Base-by-base conservation (phyloP, 2,888 invertebrate species). In the Acanthosoma haemorrhoidale region DNA sequence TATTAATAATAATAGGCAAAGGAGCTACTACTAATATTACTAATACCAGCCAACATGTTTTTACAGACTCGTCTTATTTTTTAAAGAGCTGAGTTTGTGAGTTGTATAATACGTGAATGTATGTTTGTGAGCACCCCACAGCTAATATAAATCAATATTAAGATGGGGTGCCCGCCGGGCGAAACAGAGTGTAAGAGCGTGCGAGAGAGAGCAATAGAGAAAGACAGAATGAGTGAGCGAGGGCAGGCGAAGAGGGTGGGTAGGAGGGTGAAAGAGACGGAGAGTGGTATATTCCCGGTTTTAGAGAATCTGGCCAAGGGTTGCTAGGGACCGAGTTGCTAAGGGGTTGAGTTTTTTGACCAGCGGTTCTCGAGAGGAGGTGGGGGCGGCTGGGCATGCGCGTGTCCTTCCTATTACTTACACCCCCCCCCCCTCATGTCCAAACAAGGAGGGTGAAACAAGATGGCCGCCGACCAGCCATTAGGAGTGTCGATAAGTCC, bases 391-490 rank as follows among this genome's bases (percentile, higher is more conserved):
- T 68, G 71, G 59, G 60, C 57, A 63, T 60, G 74, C 74, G 73
- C 74, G 72, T 72, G 74, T 72, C 68, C 70, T 69, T 64, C 66
- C 69, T 68, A 68, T 68, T 72, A 70, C 64, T 43, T 57, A 68
- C 70, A 68, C 68, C 71, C 63, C 39, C 68, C 25, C 63, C 60
- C 69, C 68, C 67, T 43, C 69, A 25, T 57, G 51, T 57, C 64
- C 66, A 70, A 41, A 66, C 38, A 57, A 39, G 70, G 68, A 59
- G 31, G 58, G 43, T 32, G 41, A 69, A 69, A 69, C 71, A 74
- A 74, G 73, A 74, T 74, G 74, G 74, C 74, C 73, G 74, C 70
- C 57, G 71, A 70, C 74, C 72, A 70, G 69, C 74, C 74, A 74
- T 74, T 74, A 74, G 70, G 25, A n/a, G 69, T 70, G 69, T 58